Base-by-base conservation (phyloP, 30 jellyfish, hydroid and myxozoan species). In the Chrysaora quinquecirrha region DNA sequence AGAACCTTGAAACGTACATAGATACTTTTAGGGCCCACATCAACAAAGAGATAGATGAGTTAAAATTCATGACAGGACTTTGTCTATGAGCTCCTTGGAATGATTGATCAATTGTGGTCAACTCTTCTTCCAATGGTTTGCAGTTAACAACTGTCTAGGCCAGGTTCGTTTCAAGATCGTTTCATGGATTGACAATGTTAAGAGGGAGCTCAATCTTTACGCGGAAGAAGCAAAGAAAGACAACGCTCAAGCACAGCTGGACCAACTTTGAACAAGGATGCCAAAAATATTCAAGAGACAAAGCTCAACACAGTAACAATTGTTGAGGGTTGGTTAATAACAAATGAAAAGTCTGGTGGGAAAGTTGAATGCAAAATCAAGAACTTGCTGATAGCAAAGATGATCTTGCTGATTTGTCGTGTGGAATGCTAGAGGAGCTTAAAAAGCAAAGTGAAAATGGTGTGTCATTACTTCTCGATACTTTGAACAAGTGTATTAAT, bases 41-140 rank as follows among this genome's bases (percentile, higher is more conserved):
- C 4, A 66, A 66, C 16, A 16, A 29, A 9, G 63, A 66, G 31
- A 23, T 66, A 52, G 31, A 66, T 30, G 78, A 65, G 34, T 65
- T 9, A 23, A 24, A 65, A 23, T 48, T 48, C 78, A 66, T 30
- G 74, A n/a, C 74, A 62, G 25, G 74, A 62, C 6, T 62, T 62
- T 34, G 6, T 62, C 25, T 62, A 19, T 62, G 74, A 62, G 19
- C 74, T 22, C 35, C 74, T 62, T 21, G 74, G 35, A n/a, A 27
- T 62, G 34, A 62, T 62, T 1, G 74, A 62, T 62, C 48, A 19
- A 19, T 34, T 3, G 0, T 62, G 58, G 58, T 16, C 58, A 6
- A 9, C 16, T 43, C 12, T 43, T 43, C 12, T 43, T 6, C 58
- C 16, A 16, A 43, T 43, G 58, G 12, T 43, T 6, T 16, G 58